phyloP scores from a whole-genome alignment of 2,113 vertebrate genomes.

The Scopus umbretta region DNA sequence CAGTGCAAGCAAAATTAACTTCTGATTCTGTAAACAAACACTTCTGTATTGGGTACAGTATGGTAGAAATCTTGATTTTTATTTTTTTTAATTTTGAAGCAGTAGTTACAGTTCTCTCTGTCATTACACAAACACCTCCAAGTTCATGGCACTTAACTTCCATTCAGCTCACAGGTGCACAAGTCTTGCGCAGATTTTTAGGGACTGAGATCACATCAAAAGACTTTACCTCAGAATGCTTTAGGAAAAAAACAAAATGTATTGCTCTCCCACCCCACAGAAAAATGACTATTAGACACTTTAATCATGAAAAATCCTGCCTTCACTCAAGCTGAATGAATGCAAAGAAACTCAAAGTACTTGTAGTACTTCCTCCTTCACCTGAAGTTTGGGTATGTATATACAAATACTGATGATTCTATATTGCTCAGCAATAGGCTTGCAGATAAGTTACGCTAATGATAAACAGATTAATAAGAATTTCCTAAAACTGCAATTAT shows the following conservation, averaged over 20 bases:
- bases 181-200: not conserved
- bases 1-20: fast-evolving
- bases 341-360: not conserved
- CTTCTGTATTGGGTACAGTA: not conserved
- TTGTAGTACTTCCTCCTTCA: not conserved
- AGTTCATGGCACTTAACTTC: not conserved
- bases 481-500: not conserved
- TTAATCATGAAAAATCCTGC: not conserved
- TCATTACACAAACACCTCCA: not conserved
- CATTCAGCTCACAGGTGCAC: not conserved
- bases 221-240: not conserved
- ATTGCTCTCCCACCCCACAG: not conserved
- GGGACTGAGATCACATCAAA: not conserved
- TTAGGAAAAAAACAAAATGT: not conserved
- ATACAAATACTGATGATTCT: not conserved
- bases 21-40: not conserved
- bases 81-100: not conserved
- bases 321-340: not conserved
- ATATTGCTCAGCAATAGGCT: not conserved
- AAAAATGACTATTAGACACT: not conserved
- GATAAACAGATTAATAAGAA: not conserved
- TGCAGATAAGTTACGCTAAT: not conserved
- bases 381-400: not conserved
- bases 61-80: not conserved
- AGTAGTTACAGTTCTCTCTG: not conserved